phyloP scores from a whole-genome alignment of 2,888 invertebrate species.

The Plagodis pulveraria region DNA sequence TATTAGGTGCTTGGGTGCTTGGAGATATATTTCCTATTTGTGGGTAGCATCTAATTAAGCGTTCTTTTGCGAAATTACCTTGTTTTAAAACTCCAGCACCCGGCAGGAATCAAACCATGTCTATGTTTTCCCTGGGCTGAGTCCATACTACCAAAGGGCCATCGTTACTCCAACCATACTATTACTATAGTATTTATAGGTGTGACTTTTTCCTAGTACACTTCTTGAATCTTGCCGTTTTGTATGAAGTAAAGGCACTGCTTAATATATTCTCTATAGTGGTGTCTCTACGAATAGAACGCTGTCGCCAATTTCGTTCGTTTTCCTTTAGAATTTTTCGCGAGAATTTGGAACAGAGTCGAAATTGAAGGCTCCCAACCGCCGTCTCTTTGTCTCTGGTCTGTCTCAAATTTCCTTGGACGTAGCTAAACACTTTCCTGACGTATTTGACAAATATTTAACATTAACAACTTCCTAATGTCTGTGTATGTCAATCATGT shows the following conservation, averaged over 20 bases:
- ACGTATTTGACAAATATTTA: too few species aligned
- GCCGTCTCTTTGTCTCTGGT: constrained; percentile 17
- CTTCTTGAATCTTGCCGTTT: not conserved
- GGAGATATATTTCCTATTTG: not conserved
- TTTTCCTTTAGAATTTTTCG: constrained; percentile 35
- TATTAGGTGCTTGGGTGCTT: too few species aligned
- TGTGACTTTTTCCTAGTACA: too few species aligned
- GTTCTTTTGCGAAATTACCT: too few species aligned
- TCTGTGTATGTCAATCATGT: too few species aligned
- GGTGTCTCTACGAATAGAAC: constrained; percentile 28
- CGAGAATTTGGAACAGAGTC: constrained; percentile 27
- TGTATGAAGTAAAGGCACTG: constrained; percentile 11
- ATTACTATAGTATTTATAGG: too few species aligned
- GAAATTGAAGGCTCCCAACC: constrained; percentile 28
- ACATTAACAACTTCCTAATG: too few species aligned
- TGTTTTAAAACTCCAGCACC: not conserved
- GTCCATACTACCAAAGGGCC: too few species aligned
- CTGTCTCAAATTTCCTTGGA: constrained; percentile 24
- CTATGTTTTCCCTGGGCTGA: too few species aligned
- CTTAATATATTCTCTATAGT: not conserved
- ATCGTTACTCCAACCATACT: too few species aligned
- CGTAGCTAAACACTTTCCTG: not conserved
- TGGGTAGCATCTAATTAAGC: too few species aligned
- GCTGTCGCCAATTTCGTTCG: constrained; percentile 30
- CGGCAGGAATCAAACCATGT: too few species aligned